phyloP scores from a whole-genome alignment of 2,797 vertebrate genomes.

The Gymnodraco acuticeps region DNA sequence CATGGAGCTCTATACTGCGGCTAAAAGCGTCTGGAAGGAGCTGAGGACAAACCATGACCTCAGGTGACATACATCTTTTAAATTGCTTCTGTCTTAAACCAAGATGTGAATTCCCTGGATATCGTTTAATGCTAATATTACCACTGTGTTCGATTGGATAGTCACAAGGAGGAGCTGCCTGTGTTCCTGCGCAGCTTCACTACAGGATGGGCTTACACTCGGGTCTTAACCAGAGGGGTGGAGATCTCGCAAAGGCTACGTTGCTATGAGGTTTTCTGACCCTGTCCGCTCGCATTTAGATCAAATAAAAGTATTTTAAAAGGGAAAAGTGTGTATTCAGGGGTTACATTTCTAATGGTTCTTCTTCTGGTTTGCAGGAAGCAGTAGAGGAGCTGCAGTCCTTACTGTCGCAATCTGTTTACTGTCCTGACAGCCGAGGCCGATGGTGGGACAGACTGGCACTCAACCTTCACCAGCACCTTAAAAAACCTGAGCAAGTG shows the following conservation, averaged over 20 bases:
- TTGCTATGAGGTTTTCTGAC: slow-evolving; percentile 87
- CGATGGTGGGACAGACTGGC: slow-evolving; percentile 97
- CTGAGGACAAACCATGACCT: slow-evolving; percentile 84
- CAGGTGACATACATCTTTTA: slow-evolving; percentile 80
- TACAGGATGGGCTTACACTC: slow-evolving; percentile 93
- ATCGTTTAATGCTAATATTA: slow-evolving; percentile 7
- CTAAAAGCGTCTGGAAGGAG: slow-evolving; percentile 86
- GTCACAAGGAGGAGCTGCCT: slow-evolving; percentile 88
- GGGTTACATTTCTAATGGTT: background rate
- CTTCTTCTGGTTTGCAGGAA: slow-evolving; percentile 80
- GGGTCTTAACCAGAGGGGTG: slow-evolving; percentile 91
- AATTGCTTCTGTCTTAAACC: slow-evolving; percentile 19
- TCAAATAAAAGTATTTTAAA: background rate
- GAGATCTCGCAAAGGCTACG: slow-evolving; percentile 94
- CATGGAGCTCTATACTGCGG: slow-evolving; percentile 81
- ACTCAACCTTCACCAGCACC: slow-evolving; percentile 94
- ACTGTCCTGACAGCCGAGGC: slow-evolving; percentile 93
- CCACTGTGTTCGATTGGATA: slow-evolving; percentile 59
- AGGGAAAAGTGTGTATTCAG: background rate
- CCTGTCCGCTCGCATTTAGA: background rate
- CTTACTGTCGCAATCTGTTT: slow-evolving; percentile 89
- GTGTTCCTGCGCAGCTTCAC: slow-evolving; percentile 93
- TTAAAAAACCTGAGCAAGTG: slow-evolving; percentile 90
- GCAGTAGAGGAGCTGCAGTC: slow-evolving; percentile 88
- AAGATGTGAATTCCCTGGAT: background rate